Conservation (phyloP, 2,888 invertebrate species). For the Furcula furcula region DNA sequence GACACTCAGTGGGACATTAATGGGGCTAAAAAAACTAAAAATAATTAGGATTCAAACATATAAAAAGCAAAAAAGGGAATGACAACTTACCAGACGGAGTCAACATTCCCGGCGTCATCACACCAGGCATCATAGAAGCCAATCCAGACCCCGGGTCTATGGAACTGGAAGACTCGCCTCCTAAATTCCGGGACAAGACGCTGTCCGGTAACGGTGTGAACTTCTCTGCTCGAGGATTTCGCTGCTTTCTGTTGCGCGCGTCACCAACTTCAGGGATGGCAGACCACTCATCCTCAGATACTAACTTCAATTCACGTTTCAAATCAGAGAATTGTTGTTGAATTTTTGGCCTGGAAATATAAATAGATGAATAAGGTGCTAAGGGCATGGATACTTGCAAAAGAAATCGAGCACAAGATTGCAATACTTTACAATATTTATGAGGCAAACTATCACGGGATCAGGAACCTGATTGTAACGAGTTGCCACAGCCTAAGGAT, state of each 20-base stretch:
- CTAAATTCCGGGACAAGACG: constrained; percentile 92
- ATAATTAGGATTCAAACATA: too few species aligned
- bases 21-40: too few species aligned
- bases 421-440: too few species aligned
- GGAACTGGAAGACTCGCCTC: constrained; percentile 89
- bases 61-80: too few species aligned
- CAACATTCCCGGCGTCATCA: constrained; percentile 92
- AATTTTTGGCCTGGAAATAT: constrained; percentile 91
- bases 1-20: too few species aligned
- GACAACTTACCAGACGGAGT: constrained; percentile 87
- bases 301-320: constrained; percentile 91
- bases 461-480: too few species aligned
- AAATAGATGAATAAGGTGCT: too few species aligned
- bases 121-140: constrained; percentile 93
- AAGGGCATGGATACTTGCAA: too few species aligned
- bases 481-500: too few species aligned
- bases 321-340: constrained; percentile 99
- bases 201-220: constrained; percentile 99
- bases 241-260: constrained; percentile 96
- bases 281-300: constrained; percentile 97
- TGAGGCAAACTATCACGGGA: too few species aligned
- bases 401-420: too few species aligned
- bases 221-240: constrained; percentile 97
- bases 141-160: constrained; percentile 93
- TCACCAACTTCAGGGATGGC: constrained; percentile 99